Conservation (phyloP, 2,113 vertebrate species). For the Platichthys flesus region DNA sequence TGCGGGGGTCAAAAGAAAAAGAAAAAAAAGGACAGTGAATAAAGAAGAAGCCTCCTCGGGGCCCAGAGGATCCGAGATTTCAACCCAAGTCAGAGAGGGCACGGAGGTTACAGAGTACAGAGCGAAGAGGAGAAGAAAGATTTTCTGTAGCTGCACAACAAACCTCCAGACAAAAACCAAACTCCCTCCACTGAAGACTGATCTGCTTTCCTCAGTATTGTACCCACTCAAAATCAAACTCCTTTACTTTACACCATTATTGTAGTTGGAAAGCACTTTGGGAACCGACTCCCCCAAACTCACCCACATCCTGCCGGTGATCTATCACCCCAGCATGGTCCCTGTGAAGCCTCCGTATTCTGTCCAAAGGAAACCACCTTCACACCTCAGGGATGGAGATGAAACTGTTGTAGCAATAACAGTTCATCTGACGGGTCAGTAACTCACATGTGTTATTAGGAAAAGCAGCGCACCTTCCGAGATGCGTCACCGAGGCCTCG, state of each 20-base stretch:
- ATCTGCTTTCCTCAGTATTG: constrained; percentile 20
- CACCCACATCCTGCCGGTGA: constrained; percentile 45
- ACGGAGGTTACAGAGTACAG: constrained; percentile 54
- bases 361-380: constrained; percentile 57
- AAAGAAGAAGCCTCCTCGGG: constrained; percentile 49
- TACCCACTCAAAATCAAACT: constrained; percentile 16
- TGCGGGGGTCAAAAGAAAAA: constrained; percentile 24
- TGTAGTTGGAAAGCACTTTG: constrained; percentile 58
- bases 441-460: constrained; percentile 48
- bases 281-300: constrained; percentile 30
- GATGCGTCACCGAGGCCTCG: constrained; percentile 38
- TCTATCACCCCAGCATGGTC: constrained; percentile 45
- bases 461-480: constrained; percentile 36
- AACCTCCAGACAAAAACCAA: constrained; percentile 4
- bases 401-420: constrained; percentile 57
- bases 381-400: constrained; percentile 38
- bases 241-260: constrained; percentile 31
- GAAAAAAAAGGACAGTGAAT: constrained; percentile 34
- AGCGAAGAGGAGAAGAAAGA: constrained; percentile 4
- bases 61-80: constrained; percentile 52
- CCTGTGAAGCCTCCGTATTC: constrained; percentile 45
- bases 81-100: constrained; percentile 60
- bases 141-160: constrained; percentile 41
- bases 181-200: constrained; percentile 27
- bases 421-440: constrained; percentile 51